These are phyloP conservation scores for Carlito syrichta DNA, from an alignment of 2,113 vertebrate genomes.

Conservation along the genomic window DNA sequence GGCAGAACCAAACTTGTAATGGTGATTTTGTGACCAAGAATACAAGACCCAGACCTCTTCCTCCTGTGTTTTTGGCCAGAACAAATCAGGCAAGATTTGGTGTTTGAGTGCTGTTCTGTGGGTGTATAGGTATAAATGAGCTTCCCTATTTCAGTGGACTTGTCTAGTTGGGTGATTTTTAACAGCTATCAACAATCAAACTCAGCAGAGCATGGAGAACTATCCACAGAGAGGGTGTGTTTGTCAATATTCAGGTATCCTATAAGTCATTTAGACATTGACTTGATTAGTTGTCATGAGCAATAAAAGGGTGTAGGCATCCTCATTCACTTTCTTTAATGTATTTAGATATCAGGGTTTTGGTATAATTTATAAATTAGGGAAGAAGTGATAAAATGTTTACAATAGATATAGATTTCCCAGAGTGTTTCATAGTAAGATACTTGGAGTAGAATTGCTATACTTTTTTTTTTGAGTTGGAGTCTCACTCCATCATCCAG, in stretches of 20 bases:
- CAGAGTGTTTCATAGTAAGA: not conserved
- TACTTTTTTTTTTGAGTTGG: too few species aligned
- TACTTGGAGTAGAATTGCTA: not conserved
- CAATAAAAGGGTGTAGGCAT: not conserved
- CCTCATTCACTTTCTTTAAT: not conserved
- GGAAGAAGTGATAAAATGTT: slow-evolving; percentile 17
- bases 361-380: not conserved
- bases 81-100: not conserved
- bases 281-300: not conserved
- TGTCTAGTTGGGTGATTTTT: slow-evolving; percentile 3
- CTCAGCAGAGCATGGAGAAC: not conserved
- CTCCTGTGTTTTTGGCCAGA: not conserved
- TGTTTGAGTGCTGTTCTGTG: not conserved
- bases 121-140: not conserved
- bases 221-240: not conserved
- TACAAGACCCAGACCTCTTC: not conserved
- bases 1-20: slow-evolving; percentile 23
- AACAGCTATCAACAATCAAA: not conserved
- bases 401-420: not conserved
- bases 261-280: not conserved
- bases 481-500: too few species aligned
- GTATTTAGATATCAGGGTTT: slow-evolving; percentile 25
- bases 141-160: not conserved
- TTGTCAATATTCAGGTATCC: not conserved
- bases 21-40: slow-evolving; percentile 35